Conservation (phyloP, 2,113 vertebrate genomes). For the Anoplopoma fimbria region DNA sequence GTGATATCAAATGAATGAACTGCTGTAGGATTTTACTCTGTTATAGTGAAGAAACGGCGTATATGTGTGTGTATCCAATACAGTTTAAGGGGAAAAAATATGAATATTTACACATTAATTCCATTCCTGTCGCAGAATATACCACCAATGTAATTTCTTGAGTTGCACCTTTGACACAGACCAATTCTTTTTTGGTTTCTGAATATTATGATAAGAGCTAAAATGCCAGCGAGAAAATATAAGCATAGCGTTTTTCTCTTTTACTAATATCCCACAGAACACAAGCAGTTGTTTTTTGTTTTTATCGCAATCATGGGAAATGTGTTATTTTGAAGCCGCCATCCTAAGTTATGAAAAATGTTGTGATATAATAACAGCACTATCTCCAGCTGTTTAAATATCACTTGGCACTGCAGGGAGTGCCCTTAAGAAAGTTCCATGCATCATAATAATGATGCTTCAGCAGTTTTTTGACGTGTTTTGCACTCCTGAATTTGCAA, state of each 20-base stretch:
- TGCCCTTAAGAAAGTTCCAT: conserved; percentile 32
- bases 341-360: conserved; percentile 47
- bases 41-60: too few relatives aligned
- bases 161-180: not conserved
- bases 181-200: conserved; percentile 3
- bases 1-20: not conserved
- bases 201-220: conserved; percentile 3
- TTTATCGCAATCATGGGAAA: conserved; percentile 21
- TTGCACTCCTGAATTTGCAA: conserved; percentile 42
- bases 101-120: not conserved
- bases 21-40: too few relatives aligned
- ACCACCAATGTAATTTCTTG: not conserved
- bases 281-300: not conserved
- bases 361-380: conserved; percentile 20
- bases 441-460: conserved; percentile 29
- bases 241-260: conserved; percentile 8
- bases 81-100: not conserved
- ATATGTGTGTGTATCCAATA: not conserved
- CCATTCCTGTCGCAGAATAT: not conserved
- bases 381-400: conserved; percentile 59
- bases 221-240: conserved; percentile 12
- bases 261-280: conserved; percentile 18
- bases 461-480: conserved; percentile 31
- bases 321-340: conserved; percentile 36
- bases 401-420: conserved; percentile 43